Conservation (phyloP, 2,888 invertebrate genomes). For the Drosophila barbarae region DNA sequence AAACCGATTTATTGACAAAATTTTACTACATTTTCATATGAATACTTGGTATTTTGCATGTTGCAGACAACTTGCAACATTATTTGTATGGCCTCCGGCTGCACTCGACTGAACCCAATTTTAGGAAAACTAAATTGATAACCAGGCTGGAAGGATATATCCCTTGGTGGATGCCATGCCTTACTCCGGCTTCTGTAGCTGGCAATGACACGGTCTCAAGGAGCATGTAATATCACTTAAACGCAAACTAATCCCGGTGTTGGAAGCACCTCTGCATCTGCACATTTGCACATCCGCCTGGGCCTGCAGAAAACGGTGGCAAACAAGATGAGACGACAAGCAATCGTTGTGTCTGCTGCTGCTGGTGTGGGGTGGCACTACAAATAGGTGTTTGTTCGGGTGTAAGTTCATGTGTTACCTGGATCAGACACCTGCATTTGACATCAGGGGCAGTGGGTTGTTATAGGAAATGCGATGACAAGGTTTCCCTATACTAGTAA, state of each 20-base stretch:
- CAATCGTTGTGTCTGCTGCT: background rate
- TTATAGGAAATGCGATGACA: background rate
- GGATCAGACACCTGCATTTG: constrained; percentile 5
- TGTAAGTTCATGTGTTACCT: constrained; percentile 6
- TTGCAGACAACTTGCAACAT: background rate
- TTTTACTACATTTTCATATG: background rate
- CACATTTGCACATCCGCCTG: background rate
- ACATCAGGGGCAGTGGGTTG: constrained; percentile 4
- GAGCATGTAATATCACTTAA: constrained; percentile 61
- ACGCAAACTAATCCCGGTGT: constrained; percentile 54
- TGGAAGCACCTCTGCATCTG: constrained; percentile 13
- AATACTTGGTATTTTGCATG: background rate
- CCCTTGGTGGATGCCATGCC: background rate
- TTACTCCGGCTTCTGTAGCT: constrained; percentile 10
- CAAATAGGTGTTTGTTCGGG: constrained; percentile 10
- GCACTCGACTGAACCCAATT: background rate
- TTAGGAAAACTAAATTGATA: background rate
- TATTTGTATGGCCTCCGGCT: background rate
- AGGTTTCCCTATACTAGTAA: background rate
- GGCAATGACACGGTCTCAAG: constrained; percentile 39
- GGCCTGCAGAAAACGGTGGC: constrained; percentile 5
- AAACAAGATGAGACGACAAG: constrained; percentile 1
- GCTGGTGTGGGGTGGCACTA: background rate
- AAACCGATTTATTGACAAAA: rapidly evolving
- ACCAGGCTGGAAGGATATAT: background rate